These are phyloP conservation scores for Tokudaia muenninki DNA, from an alignment of 2,797 vertebrate genomes.

Conservation along the genomic window DNA sequence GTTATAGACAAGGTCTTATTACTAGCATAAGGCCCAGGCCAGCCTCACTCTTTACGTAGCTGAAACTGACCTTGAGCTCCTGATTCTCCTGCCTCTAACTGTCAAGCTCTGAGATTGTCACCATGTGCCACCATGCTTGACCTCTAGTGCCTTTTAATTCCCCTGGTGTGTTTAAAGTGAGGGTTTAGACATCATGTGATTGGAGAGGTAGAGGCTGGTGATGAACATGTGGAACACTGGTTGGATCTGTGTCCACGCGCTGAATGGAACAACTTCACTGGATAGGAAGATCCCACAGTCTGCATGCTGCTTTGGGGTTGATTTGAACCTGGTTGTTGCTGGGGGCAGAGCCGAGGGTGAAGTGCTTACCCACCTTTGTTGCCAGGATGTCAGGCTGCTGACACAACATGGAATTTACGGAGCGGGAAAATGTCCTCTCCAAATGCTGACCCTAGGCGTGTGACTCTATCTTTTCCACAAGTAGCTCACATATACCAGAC, in stretches of 20 bases:
- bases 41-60: not conserved
- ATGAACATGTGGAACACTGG: not conserved
- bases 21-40: too few species aligned
- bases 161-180: not conserved
- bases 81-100: not conserved
- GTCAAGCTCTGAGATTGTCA: not conserved
- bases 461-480: constrained; percentile 37
- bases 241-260: not conserved
- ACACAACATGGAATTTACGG: not conserved
- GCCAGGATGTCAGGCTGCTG: not conserved
- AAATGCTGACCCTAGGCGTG: not conserved
- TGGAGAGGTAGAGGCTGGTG: not conserved
- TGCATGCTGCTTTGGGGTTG: not conserved
- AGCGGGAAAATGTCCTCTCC: constrained; percentile 43
- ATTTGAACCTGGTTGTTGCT: not conserved
- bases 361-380: not conserved
- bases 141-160: not conserved
- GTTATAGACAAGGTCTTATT: not conserved
- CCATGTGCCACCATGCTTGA: not conserved
- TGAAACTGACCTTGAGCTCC: not conserved
- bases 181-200: not conserved
- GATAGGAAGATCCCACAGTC: not conserved
- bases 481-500: not conserved
- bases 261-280: not conserved
- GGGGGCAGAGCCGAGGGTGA: constrained; percentile 10